Conservation (phyloP, 1,140 invertebrate genomes). For the Amphibalanus amphitrite region DNA sequence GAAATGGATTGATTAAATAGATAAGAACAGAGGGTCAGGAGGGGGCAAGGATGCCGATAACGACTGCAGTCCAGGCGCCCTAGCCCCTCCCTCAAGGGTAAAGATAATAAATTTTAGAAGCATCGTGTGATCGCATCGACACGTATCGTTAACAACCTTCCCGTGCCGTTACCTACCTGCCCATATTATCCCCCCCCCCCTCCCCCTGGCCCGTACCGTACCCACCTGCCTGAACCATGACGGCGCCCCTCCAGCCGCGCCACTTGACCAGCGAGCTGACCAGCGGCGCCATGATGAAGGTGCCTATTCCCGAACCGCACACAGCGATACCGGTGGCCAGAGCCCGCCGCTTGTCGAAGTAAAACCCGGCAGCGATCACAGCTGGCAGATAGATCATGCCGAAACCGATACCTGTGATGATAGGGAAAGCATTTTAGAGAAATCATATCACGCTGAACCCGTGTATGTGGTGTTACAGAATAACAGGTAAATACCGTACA, state of each 20-base stretch:
- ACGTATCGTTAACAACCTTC: no score
- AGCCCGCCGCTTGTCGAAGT: slow-evolving; percentile 79
- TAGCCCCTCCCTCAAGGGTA: no score
- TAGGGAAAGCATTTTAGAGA: background rate
- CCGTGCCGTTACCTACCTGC: no score
- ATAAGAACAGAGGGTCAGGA: no score
- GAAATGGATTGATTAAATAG: no score
- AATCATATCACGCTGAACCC: background rate
- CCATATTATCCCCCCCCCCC: no score
- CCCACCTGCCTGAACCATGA: slow-evolving; percentile 45
- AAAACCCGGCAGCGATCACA: slow-evolving; percentile 76
- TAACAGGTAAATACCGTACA: background rate
- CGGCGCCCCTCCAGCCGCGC: slow-evolving; percentile 49
- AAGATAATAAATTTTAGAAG: no score
- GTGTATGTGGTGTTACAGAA: background rate
- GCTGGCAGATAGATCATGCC: slow-evolving; percentile 80
- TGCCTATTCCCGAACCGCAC: slow-evolving; percentile 79
- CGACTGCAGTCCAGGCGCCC: no score
- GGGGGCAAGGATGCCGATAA: no score
- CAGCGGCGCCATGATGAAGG: slow-evolving; percentile 63
- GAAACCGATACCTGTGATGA: slow-evolving; percentile 54
- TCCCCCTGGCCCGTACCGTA: no score
- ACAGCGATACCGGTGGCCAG: slow-evolving; percentile 83
- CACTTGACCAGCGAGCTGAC: slow-evolving; percentile 39
- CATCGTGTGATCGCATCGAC: no score